A percentile compares a stretch with the other conserved stretches of the same genome.
phyloP scores from a whole-genome alignment of 2,113 vertebrate genomes.

The Harpagus bidentatus region DNA sequence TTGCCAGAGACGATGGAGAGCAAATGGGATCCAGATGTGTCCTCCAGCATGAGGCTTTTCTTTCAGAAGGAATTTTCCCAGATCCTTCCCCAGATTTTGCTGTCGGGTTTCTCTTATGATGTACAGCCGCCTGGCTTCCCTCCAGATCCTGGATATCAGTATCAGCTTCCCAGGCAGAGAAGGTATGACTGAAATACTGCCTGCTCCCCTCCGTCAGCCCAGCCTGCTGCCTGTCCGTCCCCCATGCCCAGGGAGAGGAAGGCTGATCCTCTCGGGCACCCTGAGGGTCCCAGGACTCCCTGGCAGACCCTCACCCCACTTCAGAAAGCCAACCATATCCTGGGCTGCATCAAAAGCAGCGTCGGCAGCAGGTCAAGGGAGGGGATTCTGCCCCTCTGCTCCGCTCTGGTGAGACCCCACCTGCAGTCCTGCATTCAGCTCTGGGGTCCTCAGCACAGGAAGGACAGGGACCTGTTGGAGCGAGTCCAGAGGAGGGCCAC shows the following conservation, averaged over 20 bases:
- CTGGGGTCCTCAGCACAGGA: background rate
- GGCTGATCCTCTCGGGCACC: background rate
- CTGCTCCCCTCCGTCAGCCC: background rate
- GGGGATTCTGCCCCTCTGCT: background rate
- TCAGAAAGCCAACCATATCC: background rate
- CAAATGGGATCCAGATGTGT: constrained; percentile 29
- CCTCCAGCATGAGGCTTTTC: background rate
- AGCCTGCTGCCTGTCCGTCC: background rate
- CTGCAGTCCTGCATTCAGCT: background rate
- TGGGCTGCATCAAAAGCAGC: background rate
- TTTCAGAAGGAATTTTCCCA: background rate
- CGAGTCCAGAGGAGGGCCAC: background rate
- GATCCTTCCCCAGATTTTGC: background rate
- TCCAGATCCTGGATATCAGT: background rate
- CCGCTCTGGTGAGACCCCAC: rapidly evolving
- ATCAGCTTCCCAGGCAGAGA: background rate
- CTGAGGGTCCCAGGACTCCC: background rate
- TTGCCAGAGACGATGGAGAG: rapidly evolving
- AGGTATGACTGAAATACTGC: background rate
- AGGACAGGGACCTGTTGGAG: background rate
- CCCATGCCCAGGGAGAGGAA: rapidly evolving
- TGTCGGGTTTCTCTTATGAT: background rate
- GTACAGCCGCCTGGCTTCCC: rapidly evolving
- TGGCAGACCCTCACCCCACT: background rate
- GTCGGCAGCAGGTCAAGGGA: background rate